phyloP scores from a whole-genome alignment of 2,113 vertebrate genomes.

The Equus przewalskii region DNA sequence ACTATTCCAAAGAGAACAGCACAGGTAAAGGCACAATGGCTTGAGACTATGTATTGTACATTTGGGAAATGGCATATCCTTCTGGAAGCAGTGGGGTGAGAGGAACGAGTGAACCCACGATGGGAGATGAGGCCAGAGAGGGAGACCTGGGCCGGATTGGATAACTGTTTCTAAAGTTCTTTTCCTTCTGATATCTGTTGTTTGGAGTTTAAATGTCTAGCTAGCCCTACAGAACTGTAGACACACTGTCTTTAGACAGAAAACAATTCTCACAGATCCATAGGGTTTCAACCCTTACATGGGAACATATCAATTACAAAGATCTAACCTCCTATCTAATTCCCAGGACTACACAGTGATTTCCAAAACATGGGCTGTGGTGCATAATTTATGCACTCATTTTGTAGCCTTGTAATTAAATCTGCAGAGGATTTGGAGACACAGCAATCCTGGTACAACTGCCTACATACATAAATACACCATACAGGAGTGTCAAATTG shows the following conservation, averaged over 20 bases:
- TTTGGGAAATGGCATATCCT: neutral
- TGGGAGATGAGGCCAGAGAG: neutral
- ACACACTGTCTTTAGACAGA: neutral
- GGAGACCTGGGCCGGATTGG: neutral
- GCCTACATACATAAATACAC: neutral
- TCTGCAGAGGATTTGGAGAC: constrained; percentile 62
- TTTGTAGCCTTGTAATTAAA: constrained; percentile 78
- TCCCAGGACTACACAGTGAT: constrained; percentile 70
- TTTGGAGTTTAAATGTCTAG: constrained; percentile 28
- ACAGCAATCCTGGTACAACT: neutral
- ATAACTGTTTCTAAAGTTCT: neutral
- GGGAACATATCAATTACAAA: constrained; percentile 59
- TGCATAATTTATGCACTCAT: constrained; percentile 77
- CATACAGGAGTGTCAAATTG: neutral
- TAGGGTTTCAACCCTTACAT: constrained; percentile 13
- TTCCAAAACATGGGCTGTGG: constrained; percentile 67
- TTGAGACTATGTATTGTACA: neutral
- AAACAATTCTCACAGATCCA: neutral
- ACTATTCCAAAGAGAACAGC: neutral
- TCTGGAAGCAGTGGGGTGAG: neutral
- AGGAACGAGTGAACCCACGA: neutral
- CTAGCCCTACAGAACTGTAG: neutral
- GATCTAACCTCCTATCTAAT: constrained; percentile 69
- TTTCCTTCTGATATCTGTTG: neutral
- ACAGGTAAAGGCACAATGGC: neutral